Conservation (phyloP, 2,797 vertebrate genomes). For the Brachyalestes nurse region DNA sequence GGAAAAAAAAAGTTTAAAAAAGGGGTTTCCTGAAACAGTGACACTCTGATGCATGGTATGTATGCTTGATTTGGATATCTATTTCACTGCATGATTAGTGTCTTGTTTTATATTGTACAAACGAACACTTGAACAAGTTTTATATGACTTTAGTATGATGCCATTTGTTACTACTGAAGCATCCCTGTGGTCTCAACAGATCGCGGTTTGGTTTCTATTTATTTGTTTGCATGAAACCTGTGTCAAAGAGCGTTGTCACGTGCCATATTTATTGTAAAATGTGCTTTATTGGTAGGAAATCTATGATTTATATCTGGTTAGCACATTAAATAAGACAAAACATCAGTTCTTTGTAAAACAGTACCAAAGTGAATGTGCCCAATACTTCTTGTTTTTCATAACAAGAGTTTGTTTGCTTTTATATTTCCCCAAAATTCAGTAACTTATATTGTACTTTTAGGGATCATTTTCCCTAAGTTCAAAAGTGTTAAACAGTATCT, state of each 20-base stretch:
- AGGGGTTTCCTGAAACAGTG: conserved; percentile 68
- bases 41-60: conserved; percentile 77
- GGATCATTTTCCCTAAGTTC: not conserved
- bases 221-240: conserved; percentile 78
- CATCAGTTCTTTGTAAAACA: conserved; percentile 68
- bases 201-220: conserved; percentile 76
- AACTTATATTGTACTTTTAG: not conserved
- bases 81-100: conserved; percentile 90
- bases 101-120: conserved; percentile 77
- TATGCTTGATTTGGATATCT: conserved; percentile 79
- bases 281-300: conserved; percentile 70
- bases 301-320: conserved; percentile 35
- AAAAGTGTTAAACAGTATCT: not conserved
- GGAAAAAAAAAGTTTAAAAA: conserved; percentile 48
- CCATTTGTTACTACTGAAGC: conserved; percentile 92
- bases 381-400: conserved; percentile 59
- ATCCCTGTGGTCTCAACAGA: conserved; percentile 73
- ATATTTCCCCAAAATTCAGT: not conserved
- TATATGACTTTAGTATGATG: conserved; percentile 85
- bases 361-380: conserved; percentile 77
- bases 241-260: conserved; percentile 77
- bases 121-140: conserved; percentile 92
- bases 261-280: conserved; percentile 81
- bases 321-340: conserved; percentile 35
- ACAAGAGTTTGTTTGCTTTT: conserved; percentile 52